Conservation (phyloP, 2,113 vertebrate genomes). For the Rhinichthys klamathensis region DNA sequence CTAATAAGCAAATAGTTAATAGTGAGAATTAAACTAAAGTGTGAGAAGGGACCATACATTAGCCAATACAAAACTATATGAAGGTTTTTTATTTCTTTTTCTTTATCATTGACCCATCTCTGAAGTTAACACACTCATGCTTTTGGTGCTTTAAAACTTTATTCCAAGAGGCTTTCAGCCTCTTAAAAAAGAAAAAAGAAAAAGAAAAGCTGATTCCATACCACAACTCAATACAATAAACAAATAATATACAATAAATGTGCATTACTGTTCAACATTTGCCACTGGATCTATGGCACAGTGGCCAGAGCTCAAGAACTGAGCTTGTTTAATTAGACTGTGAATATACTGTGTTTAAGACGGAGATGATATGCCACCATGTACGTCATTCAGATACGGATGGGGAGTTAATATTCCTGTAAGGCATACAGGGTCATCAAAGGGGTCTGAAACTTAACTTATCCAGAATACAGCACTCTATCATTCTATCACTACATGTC, state of each 20-base stretch:
- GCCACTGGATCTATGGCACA: background rate
- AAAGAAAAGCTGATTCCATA: no score
- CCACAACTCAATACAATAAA: background rate
- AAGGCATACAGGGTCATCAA: slow-evolving; percentile 22
- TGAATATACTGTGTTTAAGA: slow-evolving; percentile 8
- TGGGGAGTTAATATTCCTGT: slow-evolving; percentile 2
- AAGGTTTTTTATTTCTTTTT: no score
- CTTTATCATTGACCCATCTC: background rate
- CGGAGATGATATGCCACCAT: slow-evolving; percentile 1
- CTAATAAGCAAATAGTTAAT: no score
- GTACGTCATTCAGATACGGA: slow-evolving; percentile 3
- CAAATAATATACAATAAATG: background rate
- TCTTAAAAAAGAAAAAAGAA: no score
- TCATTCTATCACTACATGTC: background rate
- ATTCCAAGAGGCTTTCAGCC: no score
- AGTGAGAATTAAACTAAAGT: no score
- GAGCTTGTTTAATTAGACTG: background rate
- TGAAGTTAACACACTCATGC: background rate
- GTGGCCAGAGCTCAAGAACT: background rate
- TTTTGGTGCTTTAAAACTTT: background rate
- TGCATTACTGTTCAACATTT: background rate
- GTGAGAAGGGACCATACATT: no score
- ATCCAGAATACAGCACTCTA: background rate
- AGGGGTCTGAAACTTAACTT: background rate
- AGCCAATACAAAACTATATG: no score